A percentile compares a stretch with the other conserved stretches of the same genome.
Evolutionary conservation across 1,140 invertebrate genomes (phyloP).

Genomic region (Pseudomyrmex gracilis): DNA sequence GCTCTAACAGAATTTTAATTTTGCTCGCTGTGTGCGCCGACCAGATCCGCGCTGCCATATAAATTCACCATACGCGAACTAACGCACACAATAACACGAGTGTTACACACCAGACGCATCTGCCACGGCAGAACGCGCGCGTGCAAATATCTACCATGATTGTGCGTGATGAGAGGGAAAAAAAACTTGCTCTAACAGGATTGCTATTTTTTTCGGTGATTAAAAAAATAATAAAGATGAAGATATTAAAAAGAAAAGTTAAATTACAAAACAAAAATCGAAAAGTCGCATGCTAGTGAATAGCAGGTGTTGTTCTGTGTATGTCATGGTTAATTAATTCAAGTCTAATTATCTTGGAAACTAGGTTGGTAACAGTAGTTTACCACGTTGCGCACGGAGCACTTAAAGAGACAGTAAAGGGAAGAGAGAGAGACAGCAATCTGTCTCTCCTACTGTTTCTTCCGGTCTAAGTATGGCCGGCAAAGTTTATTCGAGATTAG

Average conservation of each 20-base stretch:
- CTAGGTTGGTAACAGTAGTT: constrained; percentile 60
- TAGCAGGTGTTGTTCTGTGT: constrained; percentile 4
- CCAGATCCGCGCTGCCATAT: constrained; percentile 23
- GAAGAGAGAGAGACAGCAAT: constrained; percentile 46
- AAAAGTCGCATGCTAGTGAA: no score
- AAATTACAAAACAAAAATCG: neutral
- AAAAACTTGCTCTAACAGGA: no score
- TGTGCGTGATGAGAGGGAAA: neutral
- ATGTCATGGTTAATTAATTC: constrained; percentile 72
- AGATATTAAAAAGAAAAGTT: neutral
- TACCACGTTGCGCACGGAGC: constrained; percentile 46
- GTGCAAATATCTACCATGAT: constrained; percentile 13
- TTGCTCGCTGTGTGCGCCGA: constrained; percentile 20
- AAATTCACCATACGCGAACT: constrained; percentile 15
- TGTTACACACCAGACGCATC: neutral
- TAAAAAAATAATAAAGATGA: neutral
- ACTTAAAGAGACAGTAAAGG: constrained; percentile 10
- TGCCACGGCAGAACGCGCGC: neutral
- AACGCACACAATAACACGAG: no score
- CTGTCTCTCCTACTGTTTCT: constrained; percentile 70
- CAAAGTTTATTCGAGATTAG: constrained; percentile 73
- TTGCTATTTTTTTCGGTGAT: neutral
- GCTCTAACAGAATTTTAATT: constrained; percentile 62
- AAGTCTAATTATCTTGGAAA: constrained; percentile 70
- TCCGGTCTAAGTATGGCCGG: constrained; percentile 71